Evolutionary conservation across 2,888 invertebrate species (phyloP), one percentile per base, ranked within the genome.

Genomic region (Torymus aiolomorphi): DNA sequence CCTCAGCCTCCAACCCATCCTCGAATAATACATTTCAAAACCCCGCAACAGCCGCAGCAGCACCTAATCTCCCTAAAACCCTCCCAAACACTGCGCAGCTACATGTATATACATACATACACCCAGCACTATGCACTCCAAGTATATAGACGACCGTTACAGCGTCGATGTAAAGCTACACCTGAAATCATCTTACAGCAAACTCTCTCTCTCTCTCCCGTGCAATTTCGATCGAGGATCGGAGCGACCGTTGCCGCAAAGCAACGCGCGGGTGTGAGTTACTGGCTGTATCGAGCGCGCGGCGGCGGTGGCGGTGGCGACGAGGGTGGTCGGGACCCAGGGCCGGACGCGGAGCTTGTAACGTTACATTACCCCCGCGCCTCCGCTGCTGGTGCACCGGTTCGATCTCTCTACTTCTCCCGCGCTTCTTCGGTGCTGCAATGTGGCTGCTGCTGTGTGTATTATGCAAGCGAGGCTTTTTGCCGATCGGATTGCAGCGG

Each of bases 261-360:
- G 31, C 24, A 24, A 24, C 31, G 31, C 31, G 31, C 83, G 83
- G 82, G 83, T 85, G 83, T 78, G 78, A 85, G 83, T 85, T 76
- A 78, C 84, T 82, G 81, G 83, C 81, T 83, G 84, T 84, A 86
- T 86, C 85, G 85, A 86, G 83, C 82, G 83, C 57, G 81, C 82
- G 71, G 72, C 71, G 14, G 24, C 49, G 51, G 14, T 52, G 42
- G 20, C n/a, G 49, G 54, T 42, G 18, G 52, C 74, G 63, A 59
- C 62, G 67, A 74, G 69, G 76, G 69, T 69, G 74, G 79, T 70
- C 74, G 74, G 61, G 70, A 77, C 63, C n/a, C 76, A 74, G 72
- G 56, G 51, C 71, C 80, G 80, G 72, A 73, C 59, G 71, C 65
- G 16, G 52, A 65, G 51, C 66, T 72, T 59, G 71, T 66, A 66